Evolutionary conservation across 2,113 vertebrate genomes (phyloP).

Genomic region (Etia nguti): DNA sequence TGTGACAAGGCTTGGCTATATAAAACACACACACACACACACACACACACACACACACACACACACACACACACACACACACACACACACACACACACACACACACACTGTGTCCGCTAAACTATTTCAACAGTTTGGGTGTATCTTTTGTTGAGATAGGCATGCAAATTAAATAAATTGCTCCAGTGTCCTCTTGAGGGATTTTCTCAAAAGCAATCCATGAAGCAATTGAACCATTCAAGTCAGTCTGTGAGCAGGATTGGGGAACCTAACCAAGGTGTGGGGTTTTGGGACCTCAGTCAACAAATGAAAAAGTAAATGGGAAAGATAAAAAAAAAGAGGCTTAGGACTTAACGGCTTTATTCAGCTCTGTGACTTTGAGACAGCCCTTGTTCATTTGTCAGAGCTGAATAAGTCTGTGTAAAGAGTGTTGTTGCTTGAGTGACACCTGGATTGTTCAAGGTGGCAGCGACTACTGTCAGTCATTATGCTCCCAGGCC

Average conservation of each 20-base stretch:
- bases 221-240: slow-evolving; percentile 60
- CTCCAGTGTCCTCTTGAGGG: slow-evolving; percentile 42
- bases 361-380: slow-evolving; percentile 60
- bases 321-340: slow-evolving; percentile 44
- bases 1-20: no score
- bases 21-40: no score
- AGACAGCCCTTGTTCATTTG: slow-evolving; percentile 59
- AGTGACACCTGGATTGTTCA: slow-evolving; percentile 54
- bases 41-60: no score
- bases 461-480: slow-evolving; percentile 39
- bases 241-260: slow-evolving; percentile 37
- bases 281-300: slow-evolving; percentile 20
- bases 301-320: slow-evolving; percentile 35
- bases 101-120: background rate
- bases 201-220: slow-evolving; percentile 63
- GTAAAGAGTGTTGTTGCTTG: slow-evolving; percentile 41
- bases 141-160: slow-evolving; percentile 37
- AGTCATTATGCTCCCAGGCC: slow-evolving; percentile 29
- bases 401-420: slow-evolving; percentile 51
- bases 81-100: background rate
- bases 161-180: slow-evolving; percentile 58
- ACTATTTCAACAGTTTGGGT: slow-evolving; percentile 15
- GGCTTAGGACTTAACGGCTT: slow-evolving; percentile 60
- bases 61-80: no score
- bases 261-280: slow-evolving; percentile 34